Percentiles rank a stretch among this genome's conserved stretches.
Conservation (phyloP, 2,888 invertebrate genomes). For the Athetis lepigone region DNA sequence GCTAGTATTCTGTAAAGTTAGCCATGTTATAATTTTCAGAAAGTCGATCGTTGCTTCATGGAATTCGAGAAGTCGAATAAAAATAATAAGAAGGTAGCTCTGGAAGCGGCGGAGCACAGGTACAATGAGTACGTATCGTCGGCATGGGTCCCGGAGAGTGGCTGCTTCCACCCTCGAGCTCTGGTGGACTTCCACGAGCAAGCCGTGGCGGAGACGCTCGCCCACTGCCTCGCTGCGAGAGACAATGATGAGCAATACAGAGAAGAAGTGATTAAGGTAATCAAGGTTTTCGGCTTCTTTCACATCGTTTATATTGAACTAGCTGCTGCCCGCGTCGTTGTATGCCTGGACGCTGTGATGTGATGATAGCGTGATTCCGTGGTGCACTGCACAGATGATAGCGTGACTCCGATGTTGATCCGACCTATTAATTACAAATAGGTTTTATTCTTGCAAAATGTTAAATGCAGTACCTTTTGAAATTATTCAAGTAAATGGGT, state of each 20-base stretch:
- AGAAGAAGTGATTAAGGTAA: conserved; percentile 27
- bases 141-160: conserved; percentile 56
- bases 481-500: too few species aligned
- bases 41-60: conserved; percentile 33
- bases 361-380: too few species aligned
- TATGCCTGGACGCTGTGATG: too few species aligned
- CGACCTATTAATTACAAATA: too few species aligned
- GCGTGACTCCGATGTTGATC: too few species aligned
- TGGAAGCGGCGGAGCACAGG: conserved; percentile 52
- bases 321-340: too few species aligned
- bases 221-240: conserved; percentile 38
- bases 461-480: too few species aligned
- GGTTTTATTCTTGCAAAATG: too few species aligned
- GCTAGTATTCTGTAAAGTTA: too few species aligned
- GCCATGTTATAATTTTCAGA: conserved; percentile 58
- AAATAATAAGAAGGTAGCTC: conserved; percentile 51
- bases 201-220: conserved; percentile 25
- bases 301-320: too few species aligned
- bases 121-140: conserved; percentile 53
- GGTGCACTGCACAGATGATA: too few species aligned
- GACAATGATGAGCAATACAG: conserved; percentile 25
- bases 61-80: conserved; percentile 56
- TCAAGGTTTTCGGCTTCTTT: too few species aligned
- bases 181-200: conserved; percentile 39
- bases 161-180: conserved; percentile 57